Conservation (phyloP, 2,888 invertebrate genomes). For the Trissolcus japonicus region DNA sequence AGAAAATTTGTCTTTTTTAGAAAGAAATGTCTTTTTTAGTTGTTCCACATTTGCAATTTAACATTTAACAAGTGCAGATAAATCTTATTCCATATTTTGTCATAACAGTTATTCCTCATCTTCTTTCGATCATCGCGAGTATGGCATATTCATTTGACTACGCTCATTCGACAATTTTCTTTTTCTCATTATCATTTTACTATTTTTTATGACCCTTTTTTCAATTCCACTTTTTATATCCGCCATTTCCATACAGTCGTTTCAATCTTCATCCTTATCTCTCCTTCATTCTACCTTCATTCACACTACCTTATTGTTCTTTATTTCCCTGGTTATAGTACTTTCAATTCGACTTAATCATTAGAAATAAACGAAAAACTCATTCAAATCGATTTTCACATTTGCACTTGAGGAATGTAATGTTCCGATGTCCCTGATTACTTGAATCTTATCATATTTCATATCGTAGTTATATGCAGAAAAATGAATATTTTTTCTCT, state of each 20-base stretch:
- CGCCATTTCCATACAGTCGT: background rate
- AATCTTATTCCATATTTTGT: background rate
- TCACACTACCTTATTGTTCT: background rate
- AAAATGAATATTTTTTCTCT: too few relatives aligned
- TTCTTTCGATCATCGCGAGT: too few relatives aligned
- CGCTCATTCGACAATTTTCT: background rate
- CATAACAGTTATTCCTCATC: too few relatives aligned
- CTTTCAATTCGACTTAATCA: too few relatives aligned
- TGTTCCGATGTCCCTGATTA: too few relatives aligned
- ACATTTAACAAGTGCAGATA: background rate
- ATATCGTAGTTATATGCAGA: too few relatives aligned
- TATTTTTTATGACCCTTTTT: background rate
- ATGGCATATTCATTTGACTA: background rate
- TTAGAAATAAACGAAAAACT: too few relatives aligned
- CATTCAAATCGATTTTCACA: too few relatives aligned
- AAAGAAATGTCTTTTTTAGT: background rate
- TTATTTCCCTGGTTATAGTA: background rate
- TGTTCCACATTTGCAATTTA: background rate
- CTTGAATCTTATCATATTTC: background rate
- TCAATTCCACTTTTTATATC: background rate
- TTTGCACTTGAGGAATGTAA: too few relatives aligned
- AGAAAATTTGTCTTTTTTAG: too few relatives aligned
- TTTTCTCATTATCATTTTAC: conserved; percentile 3
- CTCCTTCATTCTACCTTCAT: conserved; percentile 1
- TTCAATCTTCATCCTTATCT: background rate